Conservation (phyloP, 1,140 invertebrate species). For the Holotrichia oblita region DNA sequence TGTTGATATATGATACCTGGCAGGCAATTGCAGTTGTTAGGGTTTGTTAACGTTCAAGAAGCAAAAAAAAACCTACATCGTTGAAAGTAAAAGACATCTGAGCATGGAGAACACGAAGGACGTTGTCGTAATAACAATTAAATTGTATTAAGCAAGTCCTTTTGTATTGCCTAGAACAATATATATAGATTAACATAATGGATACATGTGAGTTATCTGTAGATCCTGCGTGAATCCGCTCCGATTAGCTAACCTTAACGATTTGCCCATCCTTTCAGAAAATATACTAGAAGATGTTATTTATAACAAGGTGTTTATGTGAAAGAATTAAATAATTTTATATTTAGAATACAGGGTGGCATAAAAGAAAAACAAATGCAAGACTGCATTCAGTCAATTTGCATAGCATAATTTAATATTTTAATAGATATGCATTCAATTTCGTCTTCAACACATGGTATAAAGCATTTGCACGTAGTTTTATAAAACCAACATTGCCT, state of each 20-base stretch:
- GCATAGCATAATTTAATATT: no score
- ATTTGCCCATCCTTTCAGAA: constrained; percentile 13
- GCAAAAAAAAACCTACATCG: neutral
- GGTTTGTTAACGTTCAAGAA: neutral
- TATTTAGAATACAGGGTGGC: no score
- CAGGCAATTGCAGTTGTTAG: neutral
- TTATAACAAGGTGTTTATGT: no score
- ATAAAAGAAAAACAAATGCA: no score
- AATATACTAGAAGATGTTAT: neutral
- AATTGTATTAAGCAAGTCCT: constrained; percentile 26
- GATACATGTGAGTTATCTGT: neutral
- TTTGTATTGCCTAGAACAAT: constrained; percentile 9
- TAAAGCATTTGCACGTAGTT: no score
- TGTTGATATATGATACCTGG: neutral
- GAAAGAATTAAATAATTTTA: no score
- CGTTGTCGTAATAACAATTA: constrained; percentile 27
- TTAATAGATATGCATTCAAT: no score
- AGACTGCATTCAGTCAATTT: no score
- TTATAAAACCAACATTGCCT: no score
- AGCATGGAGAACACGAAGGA: constrained; percentile 13
- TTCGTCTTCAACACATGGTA: no score
- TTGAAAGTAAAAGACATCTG: constrained; percentile 20
- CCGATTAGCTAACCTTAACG: neutral
- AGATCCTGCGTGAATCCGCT: constrained; percentile 22
- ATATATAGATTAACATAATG: constrained; percentile 33